Evolutionary conservation across 2,888 invertebrate genomes (phyloP), one percentile per base, ranked within the genome.

Genomic region (Epirrhoe tristata): DNA sequence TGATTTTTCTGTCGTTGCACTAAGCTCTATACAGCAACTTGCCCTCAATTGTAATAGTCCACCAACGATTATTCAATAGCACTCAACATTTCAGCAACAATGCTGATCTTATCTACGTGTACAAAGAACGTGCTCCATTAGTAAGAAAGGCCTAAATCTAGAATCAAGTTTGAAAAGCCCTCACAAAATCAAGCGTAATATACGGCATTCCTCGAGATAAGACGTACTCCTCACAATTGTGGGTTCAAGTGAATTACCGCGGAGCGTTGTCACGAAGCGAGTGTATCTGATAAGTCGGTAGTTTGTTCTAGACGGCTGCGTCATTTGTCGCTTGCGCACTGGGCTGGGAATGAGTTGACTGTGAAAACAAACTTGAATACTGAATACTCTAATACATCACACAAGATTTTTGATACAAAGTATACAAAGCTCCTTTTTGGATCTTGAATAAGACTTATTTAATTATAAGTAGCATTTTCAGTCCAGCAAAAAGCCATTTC

Each of bases 211-310:
- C 67, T 36, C 46, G 61, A 60, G 68, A 68, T 64, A 68, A 68
- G 68, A 68, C 56, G 68, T 70, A 67, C 62, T 58, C 68, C 64
- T 54, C 58, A 55, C 70, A 71, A 67, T 74, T 72, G 74, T 59
- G 70, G 74, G 77, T 76, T 80, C 77, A 79, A 81, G 81, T 81
- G 81, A 82, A 80, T 83, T 74, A 80, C 80, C 77, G 74, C 81
- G 84, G 78, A 81, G 82, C 79, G 74, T 79, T 83, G 91, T 91
- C 93, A 92, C 90, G 92, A 88, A 80, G 83, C 78, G 82, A 78
- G 82, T 89, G 89, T 85, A 91, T 91, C 92, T 85, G 93, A 93
- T 93, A 92, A 91, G 83, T 83, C 84, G 82, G 90, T 87, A 90
- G 90, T 91, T 92, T 90, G 91, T 91, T 85, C 88, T 82, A 83